These are phyloP conservation scores for Drosophila bocki DNA, from an alignment of 1,140 invertebrate species.

Conservation along the genomic window DNA sequence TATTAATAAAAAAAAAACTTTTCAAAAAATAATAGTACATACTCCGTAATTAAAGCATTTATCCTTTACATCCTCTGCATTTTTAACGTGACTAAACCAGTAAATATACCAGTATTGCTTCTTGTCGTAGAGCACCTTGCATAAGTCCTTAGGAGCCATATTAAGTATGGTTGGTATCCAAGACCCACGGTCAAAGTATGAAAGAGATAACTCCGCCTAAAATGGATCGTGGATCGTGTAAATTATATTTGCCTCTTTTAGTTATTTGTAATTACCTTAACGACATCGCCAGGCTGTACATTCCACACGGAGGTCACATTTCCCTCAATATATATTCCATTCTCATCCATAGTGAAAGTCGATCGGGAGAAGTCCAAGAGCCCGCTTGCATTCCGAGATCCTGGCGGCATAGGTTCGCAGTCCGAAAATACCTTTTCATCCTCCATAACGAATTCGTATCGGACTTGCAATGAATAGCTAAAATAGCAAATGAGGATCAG, in stretches of 20 bases:
- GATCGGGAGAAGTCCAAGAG: neutral
- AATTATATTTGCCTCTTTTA: neutral
- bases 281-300: neutral
- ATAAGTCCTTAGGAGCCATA: neutral
- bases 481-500: neutral
- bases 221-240: neutral
- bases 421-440: neutral
- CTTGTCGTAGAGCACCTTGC: neutral
- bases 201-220: neutral
- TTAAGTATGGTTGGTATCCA: neutral
- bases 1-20: too few species aligned
- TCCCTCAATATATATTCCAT: neutral
- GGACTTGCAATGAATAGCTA: neutral
- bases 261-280: neutral
- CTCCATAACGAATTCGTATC: neutral
- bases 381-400: neutral
- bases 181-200: neutral
- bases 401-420: too few species aligned
- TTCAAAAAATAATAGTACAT: neutral
- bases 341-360: neutral
- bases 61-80: neutral
- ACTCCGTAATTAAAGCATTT: neutral
- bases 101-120: neutral
- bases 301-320: neutral
- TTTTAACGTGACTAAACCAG: neutral